phyloP scores from a whole-genome alignment of 2,888 invertebrate genomes.

The Ischnura elegans region DNA sequence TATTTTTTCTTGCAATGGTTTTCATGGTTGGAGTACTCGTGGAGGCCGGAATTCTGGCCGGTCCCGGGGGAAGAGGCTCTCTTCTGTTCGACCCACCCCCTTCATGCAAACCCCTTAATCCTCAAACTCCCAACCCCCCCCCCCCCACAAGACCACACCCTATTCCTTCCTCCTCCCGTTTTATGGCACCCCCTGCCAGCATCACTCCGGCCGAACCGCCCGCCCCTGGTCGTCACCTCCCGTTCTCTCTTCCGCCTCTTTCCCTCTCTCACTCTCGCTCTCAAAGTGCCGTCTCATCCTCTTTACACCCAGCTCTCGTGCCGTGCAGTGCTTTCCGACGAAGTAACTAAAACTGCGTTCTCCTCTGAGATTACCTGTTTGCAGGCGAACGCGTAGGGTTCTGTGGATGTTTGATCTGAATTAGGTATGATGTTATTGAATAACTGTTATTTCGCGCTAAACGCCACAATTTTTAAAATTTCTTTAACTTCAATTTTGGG shows the following conservation, averaged over 20 bases:
- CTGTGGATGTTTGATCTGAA: too few relatives aligned
- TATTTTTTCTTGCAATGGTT: too few relatives aligned
- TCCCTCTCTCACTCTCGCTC: not conserved
- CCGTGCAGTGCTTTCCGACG: not conserved
- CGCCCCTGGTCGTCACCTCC: not conserved
- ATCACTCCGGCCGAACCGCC: not conserved
- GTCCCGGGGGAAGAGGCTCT: not conserved
- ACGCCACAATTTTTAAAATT: too few relatives aligned
- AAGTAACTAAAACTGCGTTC: not conserved
- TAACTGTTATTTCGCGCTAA: too few relatives aligned
- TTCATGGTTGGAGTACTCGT: constrained; percentile 50
- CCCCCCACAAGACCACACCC: constrained; percentile 17
- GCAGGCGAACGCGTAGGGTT: too few relatives aligned
- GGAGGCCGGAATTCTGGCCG: not conserved
- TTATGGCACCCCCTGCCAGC: not conserved
- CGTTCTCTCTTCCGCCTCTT: not conserved
- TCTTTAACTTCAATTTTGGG: too few relatives aligned
- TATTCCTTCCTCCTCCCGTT: not conserved
- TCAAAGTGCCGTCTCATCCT: not conserved
- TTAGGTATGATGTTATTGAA: too few relatives aligned
- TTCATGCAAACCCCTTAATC: not conserved
- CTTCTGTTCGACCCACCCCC: not conserved
- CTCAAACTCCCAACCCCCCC: not conserved
- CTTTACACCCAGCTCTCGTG: not conserved
- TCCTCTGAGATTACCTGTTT: not conserved